Conservation (phyloP, 2,113 vertebrate species). For the Poeciliopsis prolifica region DNA sequence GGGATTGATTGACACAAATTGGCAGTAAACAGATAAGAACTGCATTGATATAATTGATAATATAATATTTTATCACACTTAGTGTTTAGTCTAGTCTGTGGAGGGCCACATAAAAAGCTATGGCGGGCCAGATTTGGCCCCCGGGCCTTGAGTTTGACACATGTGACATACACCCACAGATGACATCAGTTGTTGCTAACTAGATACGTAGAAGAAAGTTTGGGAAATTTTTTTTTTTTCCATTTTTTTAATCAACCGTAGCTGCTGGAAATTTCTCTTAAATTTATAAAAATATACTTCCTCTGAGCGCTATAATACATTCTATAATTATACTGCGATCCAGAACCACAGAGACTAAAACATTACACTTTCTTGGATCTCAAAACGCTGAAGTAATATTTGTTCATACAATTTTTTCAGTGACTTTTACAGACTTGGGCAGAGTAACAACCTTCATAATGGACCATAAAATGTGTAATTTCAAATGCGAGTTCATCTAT, state of each 20-base stretch:
- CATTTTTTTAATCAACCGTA: not conserved
- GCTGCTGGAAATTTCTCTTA: not conserved
- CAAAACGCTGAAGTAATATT: not conserved
- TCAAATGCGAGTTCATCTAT: no score
- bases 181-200: slow-evolving; percentile 43
- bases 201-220: slow-evolving; percentile 5
- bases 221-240: not conserved
- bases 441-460: not conserved
- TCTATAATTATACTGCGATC: not conserved
- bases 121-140: no score
- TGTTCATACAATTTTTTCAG: not conserved
- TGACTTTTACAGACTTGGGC: not conserved
- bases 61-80: no score
- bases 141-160: no score
- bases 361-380: not conserved
- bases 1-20: no score
- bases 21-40: no score
- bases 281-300: not conserved
- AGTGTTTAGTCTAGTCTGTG: no score
- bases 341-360: not conserved
- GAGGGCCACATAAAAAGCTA: no score
- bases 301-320: not conserved
- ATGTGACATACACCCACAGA: not conserved
- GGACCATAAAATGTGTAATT: not conserved
- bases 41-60: no score